Percentiles rank a stretch among this genome's conserved stretches.
Evolutionary conservation across 2,113 vertebrate genomes (phyloP).

Genomic region (Dicerorhinus sumatrensis): DNA sequence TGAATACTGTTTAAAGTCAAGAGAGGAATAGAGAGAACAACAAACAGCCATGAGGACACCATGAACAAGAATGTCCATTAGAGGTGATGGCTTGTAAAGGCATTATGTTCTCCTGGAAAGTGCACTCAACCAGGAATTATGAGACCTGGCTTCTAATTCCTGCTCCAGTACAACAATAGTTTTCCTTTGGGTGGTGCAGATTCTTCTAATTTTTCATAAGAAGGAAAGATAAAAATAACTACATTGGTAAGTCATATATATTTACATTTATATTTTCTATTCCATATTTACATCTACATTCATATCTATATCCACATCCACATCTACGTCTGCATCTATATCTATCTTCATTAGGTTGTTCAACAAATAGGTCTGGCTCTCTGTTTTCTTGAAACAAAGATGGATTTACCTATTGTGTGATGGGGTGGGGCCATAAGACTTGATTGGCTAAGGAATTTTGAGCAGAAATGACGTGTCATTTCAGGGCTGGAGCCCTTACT

Average conservation of each 20-base stretch:
- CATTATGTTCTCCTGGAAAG: too few species aligned
- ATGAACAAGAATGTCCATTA: too few species aligned
- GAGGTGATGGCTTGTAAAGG: too few species aligned
- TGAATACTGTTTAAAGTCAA: too few species aligned
- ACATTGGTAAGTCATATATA: not conserved
- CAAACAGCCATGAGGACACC: too few species aligned
- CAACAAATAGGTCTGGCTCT: not conserved
- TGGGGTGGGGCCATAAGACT: not conserved
- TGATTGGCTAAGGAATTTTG: not conserved
- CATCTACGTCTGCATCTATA: too few species aligned
- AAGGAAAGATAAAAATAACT: not conserved
- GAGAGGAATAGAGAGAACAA: too few species aligned
- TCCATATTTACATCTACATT: accelerated
- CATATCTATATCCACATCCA: too few species aligned
- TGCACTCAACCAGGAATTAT: too few species aligned
- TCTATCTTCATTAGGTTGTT: not conserved
- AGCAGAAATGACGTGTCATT: not conserved
- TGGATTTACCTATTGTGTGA: not conserved
- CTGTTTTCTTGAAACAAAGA: not conserved
- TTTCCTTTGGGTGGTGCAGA: not conserved
- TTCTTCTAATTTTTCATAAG: not conserved
- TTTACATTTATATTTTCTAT: not conserved
- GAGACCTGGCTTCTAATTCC: too few species aligned
- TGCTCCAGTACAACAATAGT: too few species aligned
- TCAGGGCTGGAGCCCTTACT: not conserved